A percentile compares a stretch with the other conserved stretches of the same genome.
These are phyloP conservation scores for Tryphoninae sp. DNA, from an alignment of 2,888 invertebrate genomes.

Conservation along the genomic window DNA sequence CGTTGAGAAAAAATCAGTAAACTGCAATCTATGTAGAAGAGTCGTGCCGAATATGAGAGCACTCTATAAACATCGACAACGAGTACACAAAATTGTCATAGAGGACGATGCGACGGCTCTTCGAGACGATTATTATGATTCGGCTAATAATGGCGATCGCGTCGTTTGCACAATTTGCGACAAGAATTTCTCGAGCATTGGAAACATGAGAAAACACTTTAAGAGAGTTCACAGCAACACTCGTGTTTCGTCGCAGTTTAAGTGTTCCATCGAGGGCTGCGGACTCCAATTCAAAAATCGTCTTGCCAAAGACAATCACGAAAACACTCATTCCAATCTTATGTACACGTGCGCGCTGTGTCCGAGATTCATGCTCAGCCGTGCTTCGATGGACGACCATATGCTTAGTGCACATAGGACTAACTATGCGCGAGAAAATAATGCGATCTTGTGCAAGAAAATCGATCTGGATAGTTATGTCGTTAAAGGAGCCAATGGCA, in stretches of 20 bases:
- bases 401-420: conserved; percentile 82
- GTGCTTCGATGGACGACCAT: conserved; percentile 83
- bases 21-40: conserved; percentile 85
- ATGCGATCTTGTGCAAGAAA: conserved; percentile 72
- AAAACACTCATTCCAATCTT: conserved; percentile 82
- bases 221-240: conserved; percentile 65
- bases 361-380: conserved; percentile 84
- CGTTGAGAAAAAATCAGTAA: conserved; percentile 76
- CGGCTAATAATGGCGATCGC: background rate
- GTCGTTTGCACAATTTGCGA: conserved; percentile 82
- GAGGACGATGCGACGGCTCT: conserved; percentile 49
- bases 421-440: conserved; percentile 62
- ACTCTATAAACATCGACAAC: conserved; percentile 85
- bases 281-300: conserved; percentile 82
- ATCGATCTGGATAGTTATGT: conserved; percentile 72
- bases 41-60: conserved; percentile 86
- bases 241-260: conserved; percentile 64
- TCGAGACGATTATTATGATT: background rate
- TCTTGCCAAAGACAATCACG: conserved; percentile 82
- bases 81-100: conserved; percentile 82
- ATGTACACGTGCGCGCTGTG: conserved; percentile 85
- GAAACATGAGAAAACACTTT: conserved; percentile 84
- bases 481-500: conserved; percentile 72
- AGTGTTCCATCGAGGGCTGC: conserved; percentile 70
- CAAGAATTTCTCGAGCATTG: conserved; percentile 83